Evolutionary conservation across 2,113 vertebrate species (phyloP), one percentile per base, ranked within the genome.

Genomic region (Cryptoleucopteryx plumbea): DNA sequence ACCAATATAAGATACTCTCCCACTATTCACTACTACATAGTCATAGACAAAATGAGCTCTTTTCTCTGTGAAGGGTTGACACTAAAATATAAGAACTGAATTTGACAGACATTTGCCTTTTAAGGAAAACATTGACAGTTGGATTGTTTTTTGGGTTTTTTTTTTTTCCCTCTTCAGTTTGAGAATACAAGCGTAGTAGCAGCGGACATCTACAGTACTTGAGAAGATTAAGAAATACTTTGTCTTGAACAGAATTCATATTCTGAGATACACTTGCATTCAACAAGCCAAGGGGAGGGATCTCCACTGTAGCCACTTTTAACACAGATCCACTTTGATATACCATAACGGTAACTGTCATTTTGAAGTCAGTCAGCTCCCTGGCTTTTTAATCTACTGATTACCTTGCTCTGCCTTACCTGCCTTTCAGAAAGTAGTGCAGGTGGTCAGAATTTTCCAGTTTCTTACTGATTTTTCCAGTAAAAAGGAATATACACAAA

Each of bases 281-380:
- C 79, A 42, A 62, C 27, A 58, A 95, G 84, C 7, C 79, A 92
- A 74, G 9, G 38, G 79, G 71, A 88, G 11, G 2, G 53, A 26
- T 61, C 65, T 82, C 22, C 34, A 53, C 53, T 78, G 13, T 3
- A 86, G 12, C 45, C 29, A n/a, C 59, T 87, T 73, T 66, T 82
- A 95, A 91, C 92, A 91, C 13, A 77, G 20, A 42, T 66, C 20
- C 68, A 71, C 42, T 88, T 83, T 55, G 77, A 63, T 86, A 79
- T 20, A 83, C 36, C 70, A 62, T 40, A 96, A 95, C 48, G 89
- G 11, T 59, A 82, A 87, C 52, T 75, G 67, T 91, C 96, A 96
- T 92, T 96, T 93, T 93, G 79, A 97, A 86, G 63, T 31, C 56
- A 75, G 61, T 36, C 48, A 82, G 77, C 32, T 87, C 65, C 38